Evolutionary conservation across 1,140 invertebrate genomes (phyloP).

Genomic region (Hyposmocoma kahamanoa): DNA sequence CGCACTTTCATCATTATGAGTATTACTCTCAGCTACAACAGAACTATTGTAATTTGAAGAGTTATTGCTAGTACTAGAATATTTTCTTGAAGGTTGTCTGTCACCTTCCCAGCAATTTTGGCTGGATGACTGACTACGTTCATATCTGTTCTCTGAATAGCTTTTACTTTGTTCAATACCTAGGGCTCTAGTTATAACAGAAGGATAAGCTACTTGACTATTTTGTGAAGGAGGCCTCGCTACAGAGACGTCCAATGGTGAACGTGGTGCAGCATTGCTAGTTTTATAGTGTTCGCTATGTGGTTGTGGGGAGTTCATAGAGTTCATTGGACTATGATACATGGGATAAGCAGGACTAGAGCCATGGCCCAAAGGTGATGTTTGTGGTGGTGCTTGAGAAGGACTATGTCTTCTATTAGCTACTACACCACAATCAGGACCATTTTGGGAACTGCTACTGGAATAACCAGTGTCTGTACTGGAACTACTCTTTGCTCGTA

Average conservation of each 20-base stretch:
- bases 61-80: slow-evolving; percentile 55
- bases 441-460: slow-evolving; percentile 77
- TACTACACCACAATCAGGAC: slow-evolving; percentile 78
- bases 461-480: slow-evolving; percentile 78
- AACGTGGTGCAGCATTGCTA: slow-evolving; percentile 78
- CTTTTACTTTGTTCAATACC: slow-evolving; percentile 77
- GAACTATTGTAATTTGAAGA: slow-evolving; percentile 55
- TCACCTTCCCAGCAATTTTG: slow-evolving; percentile 69
- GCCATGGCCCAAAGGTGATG: slow-evolving; percentile 78
- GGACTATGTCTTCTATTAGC: slow-evolving; percentile 81
- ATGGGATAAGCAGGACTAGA: slow-evolving; percentile 84
- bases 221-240: slow-evolving; percentile 78
- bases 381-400: slow-evolving; percentile 78
- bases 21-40: slow-evolving; percentile 70
- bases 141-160: slow-evolving; percentile 77
- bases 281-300: slow-evolving; percentile 73
- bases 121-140: slow-evolving; percentile 68
- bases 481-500: slow-evolving; percentile 78
- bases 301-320: slow-evolving; percentile 81
- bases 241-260: slow-evolving; percentile 80
- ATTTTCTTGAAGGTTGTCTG: slow-evolving; percentile 54
- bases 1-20: slow-evolving; percentile 49
- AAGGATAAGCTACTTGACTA: slow-evolving; percentile 79
- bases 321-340: slow-evolving; percentile 85
- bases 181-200: slow-evolving; percentile 81